phyloP scores from a whole-genome alignment of 1,140 invertebrate species.

The Musca vetustissima region DNA sequence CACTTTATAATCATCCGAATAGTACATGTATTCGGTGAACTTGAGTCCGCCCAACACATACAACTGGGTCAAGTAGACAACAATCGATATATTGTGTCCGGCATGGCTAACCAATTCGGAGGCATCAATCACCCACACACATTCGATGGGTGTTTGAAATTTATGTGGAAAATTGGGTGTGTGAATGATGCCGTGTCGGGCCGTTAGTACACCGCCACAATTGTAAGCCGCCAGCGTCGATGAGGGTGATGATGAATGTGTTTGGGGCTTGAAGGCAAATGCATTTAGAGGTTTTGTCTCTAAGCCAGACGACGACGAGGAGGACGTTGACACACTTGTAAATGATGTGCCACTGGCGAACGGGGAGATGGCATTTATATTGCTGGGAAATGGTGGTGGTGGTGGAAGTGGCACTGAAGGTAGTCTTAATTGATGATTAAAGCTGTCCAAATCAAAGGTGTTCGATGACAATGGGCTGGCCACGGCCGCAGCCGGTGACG shows the following conservation, averaged over 20 bases:
- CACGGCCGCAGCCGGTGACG: too few species aligned
- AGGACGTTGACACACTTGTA: background rate
- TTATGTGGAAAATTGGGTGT: constrained; percentile 81
- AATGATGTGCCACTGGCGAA: constrained; percentile 13
- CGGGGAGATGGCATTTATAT: constrained; percentile 39
- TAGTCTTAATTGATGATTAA: constrained; percentile 28
- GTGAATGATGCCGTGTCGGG: constrained; percentile 68
- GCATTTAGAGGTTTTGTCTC: constrained; percentile 19
- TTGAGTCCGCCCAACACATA: constrained; percentile 78
- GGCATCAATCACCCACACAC: constrained; percentile 84
- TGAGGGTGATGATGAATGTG: constrained; percentile 23
- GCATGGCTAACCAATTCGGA: constrained; percentile 56
- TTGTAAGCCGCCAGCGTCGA: constrained; percentile 17
- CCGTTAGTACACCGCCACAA: constrained; percentile 67
- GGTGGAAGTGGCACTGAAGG: constrained; percentile 48
- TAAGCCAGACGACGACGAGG: background rate
- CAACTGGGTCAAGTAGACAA: constrained; percentile 85
- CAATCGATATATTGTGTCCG: constrained; percentile 64
- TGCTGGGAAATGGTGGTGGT: constrained; percentile 44
- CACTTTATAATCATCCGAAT: constrained; percentile 70
- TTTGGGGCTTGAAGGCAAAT: constrained; percentile 17
- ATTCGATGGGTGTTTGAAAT: constrained; percentile 78
- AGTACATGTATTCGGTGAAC: constrained; percentile 82
- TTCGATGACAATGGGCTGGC: background rate
- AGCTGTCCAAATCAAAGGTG: background rate